Conservation (phyloP, 1,140 invertebrate genomes). For the Panagrolaimus sp. region DNA sequence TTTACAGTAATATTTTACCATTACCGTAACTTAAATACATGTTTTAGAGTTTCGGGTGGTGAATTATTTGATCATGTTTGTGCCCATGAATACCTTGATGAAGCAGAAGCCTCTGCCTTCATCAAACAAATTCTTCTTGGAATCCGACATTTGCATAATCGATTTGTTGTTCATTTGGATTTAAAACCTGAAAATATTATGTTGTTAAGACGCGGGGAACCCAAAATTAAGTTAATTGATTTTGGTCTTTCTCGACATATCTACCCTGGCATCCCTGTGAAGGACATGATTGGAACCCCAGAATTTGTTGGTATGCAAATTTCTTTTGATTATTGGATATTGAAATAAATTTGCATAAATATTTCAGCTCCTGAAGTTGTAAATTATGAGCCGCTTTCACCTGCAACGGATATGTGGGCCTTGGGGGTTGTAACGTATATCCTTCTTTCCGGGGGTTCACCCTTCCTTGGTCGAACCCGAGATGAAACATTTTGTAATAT, state of each 20-base stretch:
- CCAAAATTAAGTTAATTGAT: conserved; percentile 67
- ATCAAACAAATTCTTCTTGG: conserved; percentile 64
- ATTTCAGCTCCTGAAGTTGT: conserved; percentile 64
- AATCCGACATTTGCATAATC: conserved; percentile 63
- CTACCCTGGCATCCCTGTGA: conserved; percentile 60
- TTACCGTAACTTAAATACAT: background rate
- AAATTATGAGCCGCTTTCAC: conserved; percentile 62
- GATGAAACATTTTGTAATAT: conserved; percentile 67
- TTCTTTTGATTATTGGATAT: conserved; percentile 3
- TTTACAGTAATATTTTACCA: background rate
- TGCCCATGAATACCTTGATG: conserved; percentile 63
- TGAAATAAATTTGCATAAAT: conserved; percentile 41
- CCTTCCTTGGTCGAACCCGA: conserved; percentile 65
- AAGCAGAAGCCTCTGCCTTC: conserved; percentile 64
- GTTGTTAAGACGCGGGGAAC: conserved; percentile 61
- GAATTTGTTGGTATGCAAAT: conserved; percentile 64
- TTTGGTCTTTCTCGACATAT: conserved; percentile 68
- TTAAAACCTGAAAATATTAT: conserved; percentile 67
- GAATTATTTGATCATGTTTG: conserved; percentile 67
- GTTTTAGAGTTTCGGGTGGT: conserved; percentile 64
- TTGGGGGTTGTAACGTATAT: conserved; percentile 64
- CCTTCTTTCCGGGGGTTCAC: conserved; percentile 65
- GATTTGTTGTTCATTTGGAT: conserved; percentile 64
- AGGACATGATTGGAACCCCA: conserved; percentile 66
- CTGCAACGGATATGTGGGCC: conserved; percentile 63